Conservation (phyloP, 2,797 vertebrate genomes). For the Epinephelus coioides region DNA sequence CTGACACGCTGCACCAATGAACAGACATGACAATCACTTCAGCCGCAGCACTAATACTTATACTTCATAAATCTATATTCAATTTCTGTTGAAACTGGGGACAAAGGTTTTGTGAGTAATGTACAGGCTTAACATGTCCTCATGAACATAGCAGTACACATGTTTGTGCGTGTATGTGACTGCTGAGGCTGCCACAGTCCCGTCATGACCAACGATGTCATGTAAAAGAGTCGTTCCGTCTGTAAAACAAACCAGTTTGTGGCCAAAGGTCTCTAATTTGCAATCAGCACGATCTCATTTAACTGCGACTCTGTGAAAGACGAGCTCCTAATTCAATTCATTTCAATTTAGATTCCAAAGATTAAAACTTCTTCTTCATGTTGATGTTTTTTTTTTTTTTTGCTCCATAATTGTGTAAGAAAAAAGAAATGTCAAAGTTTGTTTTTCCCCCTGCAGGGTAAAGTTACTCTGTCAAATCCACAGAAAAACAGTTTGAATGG, state of each 20-base stretch:
- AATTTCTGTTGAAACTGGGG: background rate
- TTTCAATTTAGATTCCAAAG: slow-evolving; percentile 58
- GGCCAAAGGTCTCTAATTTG: slow-evolving; percentile 73
- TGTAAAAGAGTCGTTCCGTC: slow-evolving; percentile 63
- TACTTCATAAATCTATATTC: too few relatives aligned
- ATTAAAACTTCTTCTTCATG: slow-evolving; percentile 60
- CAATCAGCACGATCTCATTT: slow-evolving; percentile 74
- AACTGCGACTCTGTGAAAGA: slow-evolving; percentile 56
- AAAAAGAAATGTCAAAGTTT: slow-evolving; percentile 44
- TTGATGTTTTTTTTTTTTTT: slow-evolving; percentile 26
- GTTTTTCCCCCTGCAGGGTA: slow-evolving; percentile 43
- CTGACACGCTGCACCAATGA: background rate
- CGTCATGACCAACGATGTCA: slow-evolving; percentile 49
- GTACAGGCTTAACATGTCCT: background rate
- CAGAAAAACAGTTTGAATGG: slow-evolving; percentile 57
- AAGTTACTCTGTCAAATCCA: slow-evolving; percentile 62
- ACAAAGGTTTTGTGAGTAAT: background rate
- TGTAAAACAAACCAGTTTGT: slow-evolving; percentile 66
- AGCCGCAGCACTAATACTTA: background rate
- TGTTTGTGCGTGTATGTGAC: slow-evolving; percentile 5
- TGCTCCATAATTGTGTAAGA: slow-evolving; percentile 31
- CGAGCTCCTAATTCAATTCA: slow-evolving; percentile 71
- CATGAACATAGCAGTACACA: slow-evolving; percentile 1
- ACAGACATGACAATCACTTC: background rate
- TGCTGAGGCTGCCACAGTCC: slow-evolving; percentile 21